Base-by-base conservation (phyloP, 2,888 invertebrate species). In the Cyclophora albipunctata region DNA sequence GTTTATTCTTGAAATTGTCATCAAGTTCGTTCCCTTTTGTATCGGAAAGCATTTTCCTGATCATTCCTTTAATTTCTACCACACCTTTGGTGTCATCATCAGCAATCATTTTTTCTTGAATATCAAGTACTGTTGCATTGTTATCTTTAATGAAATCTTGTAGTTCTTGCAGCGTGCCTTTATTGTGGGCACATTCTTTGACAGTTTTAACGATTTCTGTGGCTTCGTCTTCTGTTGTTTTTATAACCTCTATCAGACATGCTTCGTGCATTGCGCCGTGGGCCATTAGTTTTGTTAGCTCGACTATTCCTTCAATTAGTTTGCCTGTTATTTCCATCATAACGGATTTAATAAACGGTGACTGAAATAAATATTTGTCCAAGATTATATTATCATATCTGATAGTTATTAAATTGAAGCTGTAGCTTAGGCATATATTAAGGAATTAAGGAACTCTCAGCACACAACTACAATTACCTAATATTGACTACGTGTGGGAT, bases 201-300 rank as follows among this genome's bases (percentile, higher is more conserved):
- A 85, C 66, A 3, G 71, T 65, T 42, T 67, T 62, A 0, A 85
- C 56, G 0, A 87, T 47, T 41, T 57, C 46, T 4, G 78, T 67
- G 0, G 84, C 85, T 61, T 86, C 83, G 3, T 86, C 83, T 73
- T 87, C 84, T 1, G 82, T 74, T 2, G 75, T 71, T 56, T 71
- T 81, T 33, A 86, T 73, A 0, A 87, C 87, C 73, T 88, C 87
- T 5, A 88, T 85, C 2, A 88, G 82, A 45, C 87, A 88, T 0
- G 87, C 87, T 64, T 88, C 87, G n/a, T 87, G 87, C 87, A 87
- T 87, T 0, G 87, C 87, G 3, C 87, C 86, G 35, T 87, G 87
- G 0, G 87, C 86, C 81, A 88, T 82, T 4, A 82, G 62, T 46
- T 86, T 87, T 0, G 86, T 85, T 2, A 88, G 62, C 2, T 75